A percentile compares a stretch with the other conserved stretches of the same genome.
Conservation (phyloP, 2,888 invertebrate genomes). For the Napeogenes inachia region DNA sequence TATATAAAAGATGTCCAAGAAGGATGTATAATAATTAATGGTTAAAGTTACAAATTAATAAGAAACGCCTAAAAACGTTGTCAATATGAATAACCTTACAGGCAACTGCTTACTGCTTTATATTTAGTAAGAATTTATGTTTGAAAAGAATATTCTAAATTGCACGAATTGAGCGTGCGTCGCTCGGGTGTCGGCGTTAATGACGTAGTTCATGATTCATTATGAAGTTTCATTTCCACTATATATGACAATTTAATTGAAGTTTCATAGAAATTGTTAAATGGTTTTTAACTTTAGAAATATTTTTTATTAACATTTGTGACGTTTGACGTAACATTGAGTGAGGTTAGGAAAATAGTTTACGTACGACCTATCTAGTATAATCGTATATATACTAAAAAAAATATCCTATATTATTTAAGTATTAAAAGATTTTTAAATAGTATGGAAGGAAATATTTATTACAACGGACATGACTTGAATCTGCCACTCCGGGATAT, state of each 20-base stretch:
- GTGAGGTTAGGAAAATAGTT: too few relatives aligned
- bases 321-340: too few relatives aligned
- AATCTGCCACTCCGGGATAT: too few relatives aligned
- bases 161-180: slow-evolving; percentile 25
- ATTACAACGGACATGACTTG: too few relatives aligned
- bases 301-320: too few relatives aligned
- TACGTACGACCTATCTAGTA: too few relatives aligned
- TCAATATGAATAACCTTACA: slow-evolving; percentile 8
- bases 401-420: too few relatives aligned
- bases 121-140: slow-evolving; percentile 30
- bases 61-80: not conserved
- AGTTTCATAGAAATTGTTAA: not conserved
- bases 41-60: not conserved
- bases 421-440: too few relatives aligned
- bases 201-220: slow-evolving; percentile 14
- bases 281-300: too few relatives aligned
- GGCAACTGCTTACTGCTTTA: slow-evolving; percentile 14
- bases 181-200: slow-evolving; percentile 19
- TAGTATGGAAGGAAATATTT: too few relatives aligned
- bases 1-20: not conserved
- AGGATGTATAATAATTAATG: too few relatives aligned
- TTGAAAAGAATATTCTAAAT: slow-evolving; percentile 31
- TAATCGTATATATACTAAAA: too few relatives aligned
- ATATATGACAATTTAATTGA: slow-evolving; percentile 5
- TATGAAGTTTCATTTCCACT: not conserved